Base-by-base conservation (phyloP, 1,140 invertebrate genomes). In the Pseudomyrmex flavicornis region DNA sequence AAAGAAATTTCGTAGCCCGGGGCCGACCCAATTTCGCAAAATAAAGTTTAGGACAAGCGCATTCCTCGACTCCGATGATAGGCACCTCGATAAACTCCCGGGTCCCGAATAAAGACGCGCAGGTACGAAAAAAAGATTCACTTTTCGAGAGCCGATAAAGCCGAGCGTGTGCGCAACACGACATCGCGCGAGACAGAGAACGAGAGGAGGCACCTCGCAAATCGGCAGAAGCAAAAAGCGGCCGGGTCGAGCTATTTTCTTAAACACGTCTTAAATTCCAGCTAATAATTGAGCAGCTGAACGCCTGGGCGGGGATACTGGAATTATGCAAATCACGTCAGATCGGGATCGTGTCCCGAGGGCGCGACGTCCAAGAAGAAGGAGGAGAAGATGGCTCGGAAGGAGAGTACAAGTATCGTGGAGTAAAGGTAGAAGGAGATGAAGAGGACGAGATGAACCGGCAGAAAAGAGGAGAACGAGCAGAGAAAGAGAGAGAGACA, bases 201-300 rank as follows among this genome's bases (percentile, higher is more conserved):
- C 83, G 74, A 87, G 69, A 61, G 84, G 63, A 73, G 61, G 54
- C 59, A 84, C 84, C 85, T 80, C 20, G 76, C 59, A 90, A 88
- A 92, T 92, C 89, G 90, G 82, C 86, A 90, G 89, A 90, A 91
- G 91, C 92, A 89, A 90, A 89, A 88, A 91, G 86, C 88, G 90
- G 80, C 90, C 73, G 85, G 84, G 88, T 91, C 89, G 88, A 90
- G 92, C 91, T 92, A 93, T 93, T 94, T 94, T 94, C 92, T 93
- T 93, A 92, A 93, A 93, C 92, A 93, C 92, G 91, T 93, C 92
- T 93, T 93, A 93, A 93, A 94, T 93, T 93, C 93, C 91, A 90
- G 87, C 90, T 93, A 94, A 94, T 93, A 94, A 94, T 93, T 92
- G 93, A 92, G 91, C 92, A 94, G 92, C 92, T 93, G 92, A 93